Evolutionary conservation across 2,113 vertebrate genomes (phyloP).

Genomic region (Solea solea): DNA sequence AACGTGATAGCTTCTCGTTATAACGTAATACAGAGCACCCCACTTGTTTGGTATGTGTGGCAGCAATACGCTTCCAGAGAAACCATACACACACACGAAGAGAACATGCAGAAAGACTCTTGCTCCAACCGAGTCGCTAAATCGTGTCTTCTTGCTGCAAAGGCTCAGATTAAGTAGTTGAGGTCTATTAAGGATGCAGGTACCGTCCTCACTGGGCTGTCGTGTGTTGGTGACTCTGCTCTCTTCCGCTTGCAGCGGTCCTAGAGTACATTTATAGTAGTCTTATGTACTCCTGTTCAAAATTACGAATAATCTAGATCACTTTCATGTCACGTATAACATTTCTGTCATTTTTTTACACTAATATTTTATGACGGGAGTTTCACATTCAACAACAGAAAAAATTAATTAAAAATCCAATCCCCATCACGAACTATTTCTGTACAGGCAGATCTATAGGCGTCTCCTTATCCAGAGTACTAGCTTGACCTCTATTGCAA

Average conservation of each 20-base stretch:
- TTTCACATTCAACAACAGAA: rapidly evolving
- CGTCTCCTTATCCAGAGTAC: constrained; percentile 54
- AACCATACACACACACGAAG: too few relatives aligned
- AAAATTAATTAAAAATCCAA: not conserved
- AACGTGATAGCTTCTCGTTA: too few relatives aligned
- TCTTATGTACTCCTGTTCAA: constrained; percentile 23
- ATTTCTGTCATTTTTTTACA: too few relatives aligned
- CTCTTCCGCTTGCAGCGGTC: constrained; percentile 55
- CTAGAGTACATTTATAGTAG: not conserved
- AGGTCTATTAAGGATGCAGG: not conserved
- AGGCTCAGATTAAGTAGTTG: too few relatives aligned
- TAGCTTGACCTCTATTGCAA: constrained; percentile 84
- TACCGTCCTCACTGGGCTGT: not conserved
- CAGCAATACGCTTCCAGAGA: too few relatives aligned
- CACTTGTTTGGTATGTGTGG: too few relatives aligned
- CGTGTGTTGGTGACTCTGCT: not conserved
- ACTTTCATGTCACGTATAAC: too few relatives aligned
- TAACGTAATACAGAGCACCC: too few relatives aligned
- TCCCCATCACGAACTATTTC: rapidly evolving
- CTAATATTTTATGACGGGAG: rapidly evolving
- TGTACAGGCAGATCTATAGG: constrained; percentile 59
- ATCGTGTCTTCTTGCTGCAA: too few relatives aligned
- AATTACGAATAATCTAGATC: rapidly evolving
- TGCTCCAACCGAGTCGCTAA: too few relatives aligned
- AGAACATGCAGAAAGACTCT: too few relatives aligned